Conservation (phyloP, 2,797 vertebrate species). For the Hybognathus amarus region DNA sequence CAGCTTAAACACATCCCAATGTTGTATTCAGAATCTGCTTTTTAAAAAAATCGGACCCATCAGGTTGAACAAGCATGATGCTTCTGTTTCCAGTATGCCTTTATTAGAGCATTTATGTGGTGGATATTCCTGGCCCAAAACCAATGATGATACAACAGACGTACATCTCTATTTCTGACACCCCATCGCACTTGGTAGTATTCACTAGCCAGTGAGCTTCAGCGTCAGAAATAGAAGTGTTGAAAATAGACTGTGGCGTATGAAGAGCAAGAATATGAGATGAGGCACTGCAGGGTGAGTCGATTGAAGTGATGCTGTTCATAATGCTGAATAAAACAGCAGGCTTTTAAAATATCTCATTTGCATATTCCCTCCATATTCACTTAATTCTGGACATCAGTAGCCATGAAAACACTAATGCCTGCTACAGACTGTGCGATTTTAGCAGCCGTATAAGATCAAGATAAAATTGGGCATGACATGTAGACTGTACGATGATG, state of each 20-base stretch:
- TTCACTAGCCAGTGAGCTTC: constrained; percentile 49
- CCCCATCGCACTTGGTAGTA: constrained; percentile 9
- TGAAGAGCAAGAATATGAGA: constrained; percentile 69
- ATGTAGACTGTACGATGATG: too few species aligned
- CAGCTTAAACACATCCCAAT: neutral
- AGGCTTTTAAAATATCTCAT: constrained; percentile 68
- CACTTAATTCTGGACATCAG: constrained; percentile 63
- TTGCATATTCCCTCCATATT: constrained; percentile 67
- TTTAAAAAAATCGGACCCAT: neutral
- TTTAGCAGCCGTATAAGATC: too few species aligned
- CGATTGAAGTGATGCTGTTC: constrained; percentile 66
- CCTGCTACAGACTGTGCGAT: too few species aligned
- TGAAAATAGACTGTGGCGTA: constrained; percentile 64
- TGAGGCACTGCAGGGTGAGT: constrained; percentile 66
- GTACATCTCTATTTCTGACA: constrained; percentile 27
- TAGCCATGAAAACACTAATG: constrained; percentile 58
- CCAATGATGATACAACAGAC: constrained; percentile 27
- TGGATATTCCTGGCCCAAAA: constrained; percentile 27
- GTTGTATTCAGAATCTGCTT: neutral
- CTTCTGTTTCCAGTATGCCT: constrained; percentile 14
- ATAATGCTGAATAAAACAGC: constrained; percentile 71
- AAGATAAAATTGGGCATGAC: too few species aligned
- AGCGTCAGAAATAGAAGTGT: constrained; percentile 65
- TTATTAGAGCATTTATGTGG: constrained; percentile 16
- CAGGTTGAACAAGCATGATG: neutral